These are phyloP conservation scores for Monochamus saltuarius DNA, from an alignment of 1,140 invertebrate species.

Conservation along the genomic window DNA sequence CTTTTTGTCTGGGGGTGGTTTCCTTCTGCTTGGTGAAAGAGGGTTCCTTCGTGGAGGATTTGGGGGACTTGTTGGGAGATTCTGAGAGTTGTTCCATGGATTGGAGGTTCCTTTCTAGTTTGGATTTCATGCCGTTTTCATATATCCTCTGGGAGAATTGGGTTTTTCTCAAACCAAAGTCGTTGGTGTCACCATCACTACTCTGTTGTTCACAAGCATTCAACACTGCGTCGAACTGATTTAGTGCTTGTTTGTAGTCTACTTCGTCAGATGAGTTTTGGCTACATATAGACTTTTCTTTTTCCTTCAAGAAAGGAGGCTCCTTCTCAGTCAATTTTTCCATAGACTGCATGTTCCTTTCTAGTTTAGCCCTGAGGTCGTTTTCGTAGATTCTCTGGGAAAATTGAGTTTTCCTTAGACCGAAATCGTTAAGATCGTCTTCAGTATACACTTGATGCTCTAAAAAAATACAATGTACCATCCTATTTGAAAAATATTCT, in stretches of 20 bases:
- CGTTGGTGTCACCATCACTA: conserved; percentile 64
- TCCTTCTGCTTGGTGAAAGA: conserved; percentile 51
- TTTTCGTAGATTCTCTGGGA: conserved; percentile 59
- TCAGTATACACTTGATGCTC: conserved; percentile 52
- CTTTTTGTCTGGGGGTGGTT: conserved; percentile 12
- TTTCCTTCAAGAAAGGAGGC: conserved; percentile 49
- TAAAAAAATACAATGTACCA: conserved; percentile 22
- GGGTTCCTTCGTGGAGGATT: conserved; percentile 50
- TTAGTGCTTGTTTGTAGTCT: not conserved
- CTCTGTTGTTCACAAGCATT: conserved; percentile 47
- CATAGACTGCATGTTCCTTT: conserved; percentile 47
- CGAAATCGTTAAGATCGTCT: conserved; percentile 67
- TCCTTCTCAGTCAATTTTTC: conserved; percentile 25
- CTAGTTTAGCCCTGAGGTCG: conserved; percentile 45
- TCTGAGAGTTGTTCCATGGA: conserved; percentile 25
- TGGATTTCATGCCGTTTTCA: conserved; percentile 53
- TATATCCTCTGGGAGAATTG: conserved; percentile 61
- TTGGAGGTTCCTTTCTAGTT: conserved; percentile 47
- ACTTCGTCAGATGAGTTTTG: conserved; percentile 67
- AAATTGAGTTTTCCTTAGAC: conserved; percentile 66
- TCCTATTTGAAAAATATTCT: not conserved
- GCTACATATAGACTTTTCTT: conserved; percentile 64
- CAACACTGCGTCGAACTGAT: not conserved
- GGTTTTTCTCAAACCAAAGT: conserved; percentile 67
- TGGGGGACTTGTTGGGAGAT: conserved; percentile 17